Evolutionary conservation across 2,113 vertebrate genomes (phyloP), one percentile per base, ranked within the genome.

Genomic region (Pavo muticus): DNA sequence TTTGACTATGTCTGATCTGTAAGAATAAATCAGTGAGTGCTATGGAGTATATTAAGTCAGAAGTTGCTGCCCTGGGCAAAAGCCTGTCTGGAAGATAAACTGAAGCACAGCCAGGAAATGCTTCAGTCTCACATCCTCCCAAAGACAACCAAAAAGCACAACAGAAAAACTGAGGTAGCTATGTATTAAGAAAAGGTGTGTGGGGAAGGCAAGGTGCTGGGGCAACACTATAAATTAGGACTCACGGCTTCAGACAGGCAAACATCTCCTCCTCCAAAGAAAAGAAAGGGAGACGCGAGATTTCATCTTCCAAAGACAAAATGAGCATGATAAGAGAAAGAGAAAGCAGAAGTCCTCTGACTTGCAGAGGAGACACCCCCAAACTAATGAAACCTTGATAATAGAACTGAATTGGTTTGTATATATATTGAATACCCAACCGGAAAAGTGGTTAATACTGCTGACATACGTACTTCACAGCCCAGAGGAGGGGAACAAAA

Each of bases 41-140:
- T 70, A 56, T 19, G 52, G 27, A 85, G 82, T 20, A 80, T 6
- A 44, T 70, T 63, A 90, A 83, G 68, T 40, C 64, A 80, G 73
- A 95, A 93, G 60, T 25, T 91, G 79, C 90, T 91, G 88, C 88
- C 56, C n/a, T 86, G 83, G 56, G 95, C 82, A 93, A 39, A 95
- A 93, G 67, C 50, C 88, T 77, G 40, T 82, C 79, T 79, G 91
- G 71, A 80, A 85, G 50, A 67, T 76, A 85, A 91, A 69, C 18
- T 83, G 82, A 93, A 91, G 45, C 44, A 83, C 59, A 90, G 82
- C 40, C 87, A 96, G 68, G 47, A 91, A 91, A 35, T 50, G 32
- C 88, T 95, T 79, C 79, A 90, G 88, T 71, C 20, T 32, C 72
- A 67, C 42, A 88, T 48, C 37, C 37, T 3, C 78, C 63, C 85